Evolutionary conservation across 2,888 invertebrate genomes (phyloP).

Genomic region (Ariolimax columbianus): DNA sequence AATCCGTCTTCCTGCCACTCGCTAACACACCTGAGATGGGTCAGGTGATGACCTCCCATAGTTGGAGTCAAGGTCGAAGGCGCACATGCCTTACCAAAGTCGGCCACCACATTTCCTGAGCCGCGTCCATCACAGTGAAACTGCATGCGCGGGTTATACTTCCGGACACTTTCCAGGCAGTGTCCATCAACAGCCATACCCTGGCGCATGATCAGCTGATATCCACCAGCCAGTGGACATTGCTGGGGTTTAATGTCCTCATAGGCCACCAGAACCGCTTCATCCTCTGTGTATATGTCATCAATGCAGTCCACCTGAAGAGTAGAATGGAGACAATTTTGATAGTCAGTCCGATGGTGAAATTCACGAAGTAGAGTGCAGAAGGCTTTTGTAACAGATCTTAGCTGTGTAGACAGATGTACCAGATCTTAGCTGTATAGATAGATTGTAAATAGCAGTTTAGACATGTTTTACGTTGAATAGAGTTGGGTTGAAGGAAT

Average conservation of each 20-base stretch:
- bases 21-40: conserved; percentile 25
- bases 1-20: conserved; percentile 18
- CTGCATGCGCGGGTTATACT: conserved; percentile 38
- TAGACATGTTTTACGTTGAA: too few species aligned
- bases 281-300: conserved; percentile 30
- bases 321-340: too few species aligned
- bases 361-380: too few species aligned
- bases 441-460: too few species aligned
- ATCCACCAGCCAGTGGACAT: conserved; percentile 41
- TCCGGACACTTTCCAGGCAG: conserved; percentile 29
- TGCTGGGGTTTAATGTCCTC: not conserved
- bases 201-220: conserved; percentile 37
- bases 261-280: conserved; percentile 12
- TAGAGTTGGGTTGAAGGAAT: too few species aligned
- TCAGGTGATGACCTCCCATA: conserved; percentile 13
- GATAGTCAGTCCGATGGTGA: too few species aligned
- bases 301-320: conserved; percentile 34
- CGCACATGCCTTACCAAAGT: conserved; percentile 29
- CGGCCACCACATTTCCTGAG: conserved; percentile 32
- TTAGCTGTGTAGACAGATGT: too few species aligned
- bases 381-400: too few species aligned
- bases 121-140: conserved; percentile 33
- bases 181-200: conserved; percentile 22
- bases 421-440: too few species aligned
- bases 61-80: not conserved